A percentile compares a stretch with the other conserved stretches of the same genome.
Evolutionary conservation across 2,888 invertebrate genomes (phyloP).

Genomic region (Cotesia congregata): DNA sequence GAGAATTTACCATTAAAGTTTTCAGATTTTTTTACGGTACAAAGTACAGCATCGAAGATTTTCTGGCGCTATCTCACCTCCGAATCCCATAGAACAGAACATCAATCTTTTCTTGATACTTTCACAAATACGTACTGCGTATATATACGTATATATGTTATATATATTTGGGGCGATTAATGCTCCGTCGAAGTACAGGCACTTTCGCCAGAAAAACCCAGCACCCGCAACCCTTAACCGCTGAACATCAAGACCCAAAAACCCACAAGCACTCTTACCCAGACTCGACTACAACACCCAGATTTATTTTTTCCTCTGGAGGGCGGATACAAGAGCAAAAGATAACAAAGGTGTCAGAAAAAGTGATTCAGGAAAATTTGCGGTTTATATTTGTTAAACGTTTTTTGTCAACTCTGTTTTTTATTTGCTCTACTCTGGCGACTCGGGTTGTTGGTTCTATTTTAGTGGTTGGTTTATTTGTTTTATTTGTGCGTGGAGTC

Average conservation of each 20-base stretch:
- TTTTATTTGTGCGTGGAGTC: background rate
- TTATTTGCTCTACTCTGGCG: background rate
- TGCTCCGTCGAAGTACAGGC: conserved; percentile 48
- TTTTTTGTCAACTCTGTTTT: conserved; percentile 5
- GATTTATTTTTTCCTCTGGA: background rate
- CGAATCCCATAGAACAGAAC: conserved; percentile 42
- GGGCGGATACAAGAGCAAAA: background rate
- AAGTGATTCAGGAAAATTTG: conserved; percentile 3
- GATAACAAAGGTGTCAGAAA: background rate
- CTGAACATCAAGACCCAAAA: background rate
- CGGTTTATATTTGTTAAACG: background rate
- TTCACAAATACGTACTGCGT: conserved; percentile 31
- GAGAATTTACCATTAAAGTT: conserved; percentile 57
- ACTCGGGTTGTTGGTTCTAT: background rate
- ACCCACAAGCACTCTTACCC: background rate
- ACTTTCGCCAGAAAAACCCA: conserved; percentile 35
- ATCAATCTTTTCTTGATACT: conserved; percentile 51
- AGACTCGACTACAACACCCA: background rate
- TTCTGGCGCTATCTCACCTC: conserved; percentile 22
- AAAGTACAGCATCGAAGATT: conserved; percentile 30
- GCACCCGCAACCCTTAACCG: background rate
- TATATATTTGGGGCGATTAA: conserved; percentile 44
- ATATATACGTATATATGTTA: conserved; percentile 38
- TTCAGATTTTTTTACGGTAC: conserved; percentile 22
- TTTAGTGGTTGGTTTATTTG: conserved; percentile 10